These are phyloP conservation scores for Isichthys henryi DNA, from an alignment of 2,113 vertebrate genomes.

Conservation along the genomic window DNA sequence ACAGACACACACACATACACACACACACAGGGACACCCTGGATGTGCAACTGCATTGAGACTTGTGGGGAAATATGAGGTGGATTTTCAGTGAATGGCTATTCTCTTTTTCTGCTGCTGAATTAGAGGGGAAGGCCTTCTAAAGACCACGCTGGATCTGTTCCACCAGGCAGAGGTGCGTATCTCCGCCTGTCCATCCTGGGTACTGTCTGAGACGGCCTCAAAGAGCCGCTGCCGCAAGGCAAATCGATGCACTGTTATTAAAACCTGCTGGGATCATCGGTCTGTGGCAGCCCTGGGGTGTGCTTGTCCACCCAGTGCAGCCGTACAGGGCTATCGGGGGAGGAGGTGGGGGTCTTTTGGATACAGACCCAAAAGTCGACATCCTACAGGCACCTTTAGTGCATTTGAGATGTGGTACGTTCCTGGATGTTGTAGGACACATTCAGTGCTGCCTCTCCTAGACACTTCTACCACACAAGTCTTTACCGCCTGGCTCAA, in stretches of 20 bases:
- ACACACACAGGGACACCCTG: neutral
- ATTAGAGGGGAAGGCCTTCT: constrained; percentile 88
- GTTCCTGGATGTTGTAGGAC: neutral
- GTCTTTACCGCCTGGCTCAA: neutral
- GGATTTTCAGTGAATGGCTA: neutral
- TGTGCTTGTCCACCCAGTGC: neutral
- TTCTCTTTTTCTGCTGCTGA: constrained; percentile 29
- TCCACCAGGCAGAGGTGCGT: constrained; percentile 86
- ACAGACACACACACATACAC: neutral
- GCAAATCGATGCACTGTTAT: constrained; percentile 17
- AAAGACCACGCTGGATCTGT: constrained; percentile 90
- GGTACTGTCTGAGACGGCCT: neutral
- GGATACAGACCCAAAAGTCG: neutral
- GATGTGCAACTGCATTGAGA: neutral
- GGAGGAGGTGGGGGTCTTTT: neutral
- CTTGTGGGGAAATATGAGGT: neutral
- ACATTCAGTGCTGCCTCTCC: neutral
- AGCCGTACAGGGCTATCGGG: neutral
- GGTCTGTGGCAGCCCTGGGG: neutral
- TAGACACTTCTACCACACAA: neutral
- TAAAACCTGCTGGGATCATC: constrained; percentile 24
- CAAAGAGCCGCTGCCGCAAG: neutral
- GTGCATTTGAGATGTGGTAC: neutral
- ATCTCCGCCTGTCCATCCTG: constrained; percentile 7
- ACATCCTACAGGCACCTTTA: neutral